Evolutionary conservation across 1,140 invertebrate species (phyloP), one percentile per base, ranked within the genome.

Genomic region (Nephila pilipes): DNA sequence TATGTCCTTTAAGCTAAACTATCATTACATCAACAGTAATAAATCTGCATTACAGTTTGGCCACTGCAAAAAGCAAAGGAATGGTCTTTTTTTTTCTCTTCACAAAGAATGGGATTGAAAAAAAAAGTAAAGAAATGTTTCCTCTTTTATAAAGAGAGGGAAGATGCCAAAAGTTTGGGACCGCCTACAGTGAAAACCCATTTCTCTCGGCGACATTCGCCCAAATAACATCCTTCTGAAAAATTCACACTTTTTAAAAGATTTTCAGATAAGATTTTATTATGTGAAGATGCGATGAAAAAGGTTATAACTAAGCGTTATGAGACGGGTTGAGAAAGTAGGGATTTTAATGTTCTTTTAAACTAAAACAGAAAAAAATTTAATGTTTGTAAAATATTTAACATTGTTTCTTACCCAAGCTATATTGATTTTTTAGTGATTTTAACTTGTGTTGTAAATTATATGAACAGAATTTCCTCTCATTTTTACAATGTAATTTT

Each of bases 211-310:
- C 29, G 29, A 75, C 25, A 75, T 75, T 29, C 16, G 32, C 69
- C 29, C 14, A 75, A 75, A 75, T 75, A 75, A 60, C 22, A 60
- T 75, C 16, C n/a, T 25, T 75, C 69, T 75, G 69, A 75, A 75
- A 75, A 75, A 75, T 75, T 75, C 69, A 75, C 69, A 32, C 69
- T 32, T 75, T 18, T 32, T n/a, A 12, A 65, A 29, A 65, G 6
- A 14, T n/a, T n/a, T 29, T 65, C 25, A 14, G 10, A 65, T 25
- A 25, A 14, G n/a, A 25, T 16, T 58, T 58, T 65, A 46, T 46
- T 46, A 46, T 46, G 46, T 4, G 46, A 46, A 46, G 46, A 46
- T 46, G 46, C 46, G 46, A 46, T 6, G 46, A 46, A 46, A 46
- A 46, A 46, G 46, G 46, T 46, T 46, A 10, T 10, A 46, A 46